phyloP scores from a whole-genome alignment of 2,797 vertebrate species.

The Australoheros facetus region DNA sequence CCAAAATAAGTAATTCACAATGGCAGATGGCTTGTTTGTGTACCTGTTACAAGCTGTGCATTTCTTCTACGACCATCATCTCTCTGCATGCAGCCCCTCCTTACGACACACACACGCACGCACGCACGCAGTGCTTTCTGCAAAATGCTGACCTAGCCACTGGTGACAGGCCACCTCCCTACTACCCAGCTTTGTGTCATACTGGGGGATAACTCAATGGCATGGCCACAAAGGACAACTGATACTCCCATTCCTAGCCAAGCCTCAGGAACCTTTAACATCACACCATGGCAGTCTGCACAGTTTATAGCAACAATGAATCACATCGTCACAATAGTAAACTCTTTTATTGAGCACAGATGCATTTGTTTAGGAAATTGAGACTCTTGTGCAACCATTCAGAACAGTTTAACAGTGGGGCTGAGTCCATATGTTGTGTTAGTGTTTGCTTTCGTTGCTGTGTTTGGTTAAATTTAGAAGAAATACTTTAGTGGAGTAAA shows the following conservation, averaged over 20 bases:
- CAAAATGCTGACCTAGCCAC: conserved; percentile 67
- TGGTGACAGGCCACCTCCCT: conserved; percentile 67
- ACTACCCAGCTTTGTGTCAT: conserved; percentile 52
- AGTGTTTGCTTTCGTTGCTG: background rate
- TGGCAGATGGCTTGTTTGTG: background rate
- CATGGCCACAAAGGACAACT: conserved; percentile 55
- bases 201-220: conserved; percentile 42
- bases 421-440: background rate
- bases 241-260: conserved; percentile 34
- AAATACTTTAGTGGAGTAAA: background rate
- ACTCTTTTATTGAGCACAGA: conserved; percentile 32
- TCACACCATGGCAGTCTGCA: conserved; percentile 44
- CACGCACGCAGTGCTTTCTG: conserved; percentile 37
- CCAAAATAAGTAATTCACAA: background rate
- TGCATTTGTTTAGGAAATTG: conserved; percentile 24
- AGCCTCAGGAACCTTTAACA: conserved; percentile 48
- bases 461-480: conserved; percentile 2
- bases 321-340: conserved; percentile 34
- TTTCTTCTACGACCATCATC: conserved; percentile 1
- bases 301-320: conserved; percentile 50
- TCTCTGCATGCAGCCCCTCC: conserved; percentile 32
- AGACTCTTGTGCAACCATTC: conserved; percentile 12
- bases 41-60: background rate
- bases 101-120: conserved; percentile 27
- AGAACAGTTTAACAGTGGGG: background rate